These are phyloP conservation scores for Heliconius congener DNA, from an alignment of 1,140 invertebrate genomes.

Conservation along the genomic window DNA sequence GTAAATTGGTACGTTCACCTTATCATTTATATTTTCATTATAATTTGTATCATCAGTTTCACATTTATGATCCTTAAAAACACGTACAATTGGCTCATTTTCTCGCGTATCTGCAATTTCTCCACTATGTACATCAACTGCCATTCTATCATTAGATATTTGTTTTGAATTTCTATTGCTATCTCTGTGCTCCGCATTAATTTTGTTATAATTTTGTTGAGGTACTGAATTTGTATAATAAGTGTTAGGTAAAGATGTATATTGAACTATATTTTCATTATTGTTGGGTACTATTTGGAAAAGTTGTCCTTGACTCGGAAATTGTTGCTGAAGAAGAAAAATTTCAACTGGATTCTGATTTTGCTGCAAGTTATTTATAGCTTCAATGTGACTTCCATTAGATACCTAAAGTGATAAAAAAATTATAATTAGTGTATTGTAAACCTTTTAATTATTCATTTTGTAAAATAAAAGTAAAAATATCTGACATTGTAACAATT, in stretches of 20 bases:
- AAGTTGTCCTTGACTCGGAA: conserved; percentile 36
- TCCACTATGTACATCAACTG: conserved; percentile 10
- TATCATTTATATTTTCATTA: conserved; percentile 30
- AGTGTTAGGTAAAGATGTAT: conserved; percentile 39
- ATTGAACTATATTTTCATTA: conserved; percentile 36
- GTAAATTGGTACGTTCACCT: conserved; percentile 39
- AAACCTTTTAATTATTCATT: too few relatives aligned
- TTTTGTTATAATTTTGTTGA: conserved; percentile 33
- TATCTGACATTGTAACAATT: not conserved
- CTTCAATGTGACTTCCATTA: conserved; percentile 28
- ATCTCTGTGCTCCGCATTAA: conserved; percentile 25
- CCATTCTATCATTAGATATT: not conserved
- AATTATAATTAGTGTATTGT: too few relatives aligned
- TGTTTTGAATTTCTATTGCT: conserved; percentile 15
- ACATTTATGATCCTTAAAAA: conserved; percentile 70
- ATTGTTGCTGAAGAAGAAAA: conserved; percentile 59
- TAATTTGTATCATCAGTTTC: conserved; percentile 38
- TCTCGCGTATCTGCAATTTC: conserved; percentile 38
- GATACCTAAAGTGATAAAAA: conserved; percentile 38
- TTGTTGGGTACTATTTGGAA: conserved; percentile 36
- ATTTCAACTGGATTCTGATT: conserved; percentile 52
- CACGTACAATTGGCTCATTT: conserved; percentile 53
- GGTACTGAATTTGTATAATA: conserved; percentile 30
- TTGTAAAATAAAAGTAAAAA: not conserved
- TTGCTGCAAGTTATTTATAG: conserved; percentile 19